phyloP scores from a whole-genome alignment of 2,113 vertebrate genomes.

The Plotosus lineatus region DNA sequence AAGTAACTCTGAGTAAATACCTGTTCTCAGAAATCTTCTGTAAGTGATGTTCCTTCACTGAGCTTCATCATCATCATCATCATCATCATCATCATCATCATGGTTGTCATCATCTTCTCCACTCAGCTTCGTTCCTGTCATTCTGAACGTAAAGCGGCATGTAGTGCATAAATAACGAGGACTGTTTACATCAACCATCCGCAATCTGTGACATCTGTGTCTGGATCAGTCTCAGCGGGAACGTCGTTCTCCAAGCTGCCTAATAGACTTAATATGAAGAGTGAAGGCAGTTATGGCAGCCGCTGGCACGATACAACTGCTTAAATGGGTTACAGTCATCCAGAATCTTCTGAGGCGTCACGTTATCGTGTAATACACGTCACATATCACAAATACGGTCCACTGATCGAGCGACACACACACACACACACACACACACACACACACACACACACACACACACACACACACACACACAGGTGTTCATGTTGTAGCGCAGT shows the following conservation, averaged over 20 bases:
- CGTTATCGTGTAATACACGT: not conserved
- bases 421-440: slow-evolving; percentile 9
- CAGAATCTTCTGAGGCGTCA: not conserved
- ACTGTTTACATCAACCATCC: not conserved
- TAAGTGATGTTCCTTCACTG: not conserved
- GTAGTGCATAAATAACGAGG: not conserved
- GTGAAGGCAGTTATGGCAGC: not conserved
- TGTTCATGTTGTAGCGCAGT: not conserved
- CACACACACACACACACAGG: slow-evolving; percentile 2
- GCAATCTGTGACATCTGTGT: too few species aligned
- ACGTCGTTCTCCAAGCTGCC: slow-evolving; percentile 40
- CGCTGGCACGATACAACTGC: not conserved
- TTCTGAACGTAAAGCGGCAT: not conserved
- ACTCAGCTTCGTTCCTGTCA: not conserved
- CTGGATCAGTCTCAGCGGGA: not conserved
- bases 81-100: too few species aligned
- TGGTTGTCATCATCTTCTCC: not conserved
- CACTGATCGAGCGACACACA: not conserved
- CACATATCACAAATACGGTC: not conserved
- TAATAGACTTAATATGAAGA: slow-evolving; percentile 50
- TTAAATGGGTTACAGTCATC: not conserved
- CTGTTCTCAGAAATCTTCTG: not conserved
- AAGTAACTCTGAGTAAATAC: not conserved
- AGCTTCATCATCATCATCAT: not conserved
- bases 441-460: slow-evolving; percentile 11